Evolutionary conservation across 2,113 vertebrate genomes (phyloP).

Genomic region (Phycodurus eques): DNA sequence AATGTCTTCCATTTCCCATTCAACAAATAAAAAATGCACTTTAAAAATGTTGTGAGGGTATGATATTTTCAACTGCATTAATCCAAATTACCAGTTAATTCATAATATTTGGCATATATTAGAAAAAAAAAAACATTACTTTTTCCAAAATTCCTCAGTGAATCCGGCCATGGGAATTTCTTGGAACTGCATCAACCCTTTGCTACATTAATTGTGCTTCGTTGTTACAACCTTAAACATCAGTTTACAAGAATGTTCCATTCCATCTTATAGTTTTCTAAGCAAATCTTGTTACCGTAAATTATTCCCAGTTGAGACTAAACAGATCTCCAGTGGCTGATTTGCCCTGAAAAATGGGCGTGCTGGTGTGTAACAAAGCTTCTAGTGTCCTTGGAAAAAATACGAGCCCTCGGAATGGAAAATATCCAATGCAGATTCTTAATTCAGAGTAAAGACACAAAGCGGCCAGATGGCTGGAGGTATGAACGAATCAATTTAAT

Average conservation of each 20-base stretch:
- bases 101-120: not conserved
- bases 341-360: constrained; percentile 47
- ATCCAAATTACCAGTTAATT: not conserved
- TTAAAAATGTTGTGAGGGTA: too few relatives aligned
- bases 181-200: not conserved
- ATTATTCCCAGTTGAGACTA: constrained; percentile 40
- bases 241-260: constrained; percentile 42
- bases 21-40: too few relatives aligned
- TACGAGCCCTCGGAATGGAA: constrained; percentile 58
- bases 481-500: constrained; percentile 67
- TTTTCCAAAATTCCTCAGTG: not conserved
- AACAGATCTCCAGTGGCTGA: constrained; percentile 38
- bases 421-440: constrained; percentile 54
- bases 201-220: not conserved
- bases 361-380: constrained; percentile 41
- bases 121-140: not conserved
- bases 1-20: too few relatives aligned
- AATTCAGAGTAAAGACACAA: constrained; percentile 55
- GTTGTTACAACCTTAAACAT: constrained; percentile 20
- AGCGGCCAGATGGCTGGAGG: constrained; percentile 66
- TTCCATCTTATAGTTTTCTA: constrained; percentile 44
- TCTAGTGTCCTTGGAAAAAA: constrained; percentile 56
- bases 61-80: not conserved
- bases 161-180: not conserved
- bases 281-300: constrained; percentile 47